phyloP scores from a whole-genome alignment of 2,888 invertebrate genomes.

The Autographa gamma region DNA sequence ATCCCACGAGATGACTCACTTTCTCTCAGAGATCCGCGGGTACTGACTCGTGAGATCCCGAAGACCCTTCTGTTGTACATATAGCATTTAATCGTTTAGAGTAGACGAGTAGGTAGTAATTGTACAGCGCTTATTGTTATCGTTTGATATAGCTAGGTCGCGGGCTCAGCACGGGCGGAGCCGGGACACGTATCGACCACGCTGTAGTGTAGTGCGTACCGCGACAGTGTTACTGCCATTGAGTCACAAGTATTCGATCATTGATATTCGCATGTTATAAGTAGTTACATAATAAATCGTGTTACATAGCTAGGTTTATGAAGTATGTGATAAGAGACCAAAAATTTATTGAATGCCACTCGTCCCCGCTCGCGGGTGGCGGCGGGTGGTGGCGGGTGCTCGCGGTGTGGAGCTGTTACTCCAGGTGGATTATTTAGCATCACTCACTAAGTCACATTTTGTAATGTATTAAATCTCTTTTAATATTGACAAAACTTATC shows the following conservation, averaged over 20 bases:
- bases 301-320: conserved; percentile 60
- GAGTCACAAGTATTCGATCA: conserved; percentile 46
- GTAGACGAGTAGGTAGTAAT: conserved; percentile 67
- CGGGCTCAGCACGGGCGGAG: conserved; percentile 20
- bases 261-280: conserved; percentile 44
- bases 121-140: conserved; percentile 69
- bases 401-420: conserved; percentile 18
- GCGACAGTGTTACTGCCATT: conserved; percentile 43
- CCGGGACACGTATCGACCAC: conserved; percentile 13
- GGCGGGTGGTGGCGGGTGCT: conserved; percentile 10
- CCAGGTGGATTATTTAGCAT: conserved; percentile 18
- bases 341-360: conserved; percentile 44
- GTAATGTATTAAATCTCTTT: conserved; percentile 42
- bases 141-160: conserved; percentile 53
- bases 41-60: conserved; percentile 12
- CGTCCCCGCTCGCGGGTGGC: background rate
- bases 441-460: conserved; percentile 35
- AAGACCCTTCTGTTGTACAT: conserved; percentile 61
- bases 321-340: conserved; percentile 52
- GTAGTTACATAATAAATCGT: conserved; percentile 58
- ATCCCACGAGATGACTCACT: conserved; percentile 5
- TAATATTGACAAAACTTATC: conserved; percentile 35
- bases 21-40: background rate
- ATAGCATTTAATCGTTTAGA: conserved; percentile 56
- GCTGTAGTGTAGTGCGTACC: conserved; percentile 34